Base-by-base conservation (phyloP, 37 sponge, comb jelly and placozoan genomes). In the Chondrilla cf. caribensis region DNA sequence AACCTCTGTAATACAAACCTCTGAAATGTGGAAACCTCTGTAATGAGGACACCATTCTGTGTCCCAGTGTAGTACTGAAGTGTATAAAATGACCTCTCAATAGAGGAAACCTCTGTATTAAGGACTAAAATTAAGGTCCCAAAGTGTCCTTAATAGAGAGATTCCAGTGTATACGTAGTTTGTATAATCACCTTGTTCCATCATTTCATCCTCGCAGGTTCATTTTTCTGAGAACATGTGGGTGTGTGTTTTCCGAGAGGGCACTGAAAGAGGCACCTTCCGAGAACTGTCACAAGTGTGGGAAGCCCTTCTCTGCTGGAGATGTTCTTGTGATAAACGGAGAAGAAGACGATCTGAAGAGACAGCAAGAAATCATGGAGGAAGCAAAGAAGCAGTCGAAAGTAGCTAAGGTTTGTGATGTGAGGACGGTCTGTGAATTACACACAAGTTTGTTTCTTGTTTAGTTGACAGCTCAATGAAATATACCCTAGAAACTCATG, bases 211-310 rank as follows among this genome's bases (percentile, higher is more conserved):
- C 29, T 62, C 29, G 43, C 37, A 84, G 87, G 58, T 93, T 93
- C 57, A 38, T 79, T 3, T 93, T 64, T 44, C 60, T 93, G 2
- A 81, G 87, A 25, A 70, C 84, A 0, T 97, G 97, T 88, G 91
- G 94, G 9, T 97, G 97, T 89, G 94, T 89, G 38, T 54, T 97
- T 0, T 93, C 97, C 32, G 94, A 97, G 60, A 85, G 71, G 32
- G 97, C 92, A 32, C 33, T 91, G 29, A 94, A 91, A 29, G 94
- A 97, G 54, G 86, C 86, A 14, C 90, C 93, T 28, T 89, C 92
- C 0, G 85, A 90, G 38, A 85, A 39, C 39, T 96, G 97, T 70
- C 93, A 91, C 41, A 87, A 81, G 91, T 96, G 97, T 87, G 91
- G 91, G 17, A 25, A 36, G 18, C 57, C 60, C 2, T 86, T 88